Evolutionary conservation across 2,888 invertebrate genomes (phyloP).

Genomic region (Pogonocherus hispidulus): DNA sequence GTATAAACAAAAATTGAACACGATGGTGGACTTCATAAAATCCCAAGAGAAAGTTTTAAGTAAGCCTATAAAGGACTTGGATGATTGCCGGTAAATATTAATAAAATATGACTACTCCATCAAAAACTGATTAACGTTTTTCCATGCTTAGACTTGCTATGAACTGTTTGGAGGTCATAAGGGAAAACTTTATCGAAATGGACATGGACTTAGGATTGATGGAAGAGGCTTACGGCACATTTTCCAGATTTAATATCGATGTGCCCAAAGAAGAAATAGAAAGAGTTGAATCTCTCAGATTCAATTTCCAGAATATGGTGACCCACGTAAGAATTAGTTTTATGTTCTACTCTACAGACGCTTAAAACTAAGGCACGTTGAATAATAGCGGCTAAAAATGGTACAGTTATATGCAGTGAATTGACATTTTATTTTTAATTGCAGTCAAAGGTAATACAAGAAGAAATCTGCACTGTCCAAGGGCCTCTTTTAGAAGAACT

Average conservation of each 20-base stretch:
- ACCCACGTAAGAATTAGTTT: slow-evolving; percentile 73
- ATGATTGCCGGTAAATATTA: slow-evolving; percentile 73
- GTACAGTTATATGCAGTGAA: no score
- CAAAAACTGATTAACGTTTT: not conserved
- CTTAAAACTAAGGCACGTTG: no score
- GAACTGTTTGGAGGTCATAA: slow-evolving; percentile 81
- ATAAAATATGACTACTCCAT: not conserved
- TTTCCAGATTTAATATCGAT: slow-evolving; percentile 76
- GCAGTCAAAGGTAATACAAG: slow-evolving; percentile 79
- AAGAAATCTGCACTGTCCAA: slow-evolving; percentile 80
- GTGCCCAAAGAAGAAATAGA: slow-evolving; percentile 85
- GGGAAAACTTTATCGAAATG: slow-evolving; percentile 85
- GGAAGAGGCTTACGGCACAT: slow-evolving; percentile 84
- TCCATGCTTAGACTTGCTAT: slow-evolving; percentile 76
- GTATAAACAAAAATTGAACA: slow-evolving; percentile 79
- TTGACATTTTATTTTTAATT: no score
- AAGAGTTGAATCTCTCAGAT: slow-evolving; percentile 82
- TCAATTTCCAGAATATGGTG: slow-evolving; percentile 83
- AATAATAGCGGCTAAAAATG: no score
- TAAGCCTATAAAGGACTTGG: slow-evolving; percentile 82
- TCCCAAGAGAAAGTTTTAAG: slow-evolving; percentile 79
- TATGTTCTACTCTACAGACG: no score
- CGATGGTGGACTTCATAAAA: slow-evolving; percentile 82
- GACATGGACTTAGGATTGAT: slow-evolving; percentile 83
- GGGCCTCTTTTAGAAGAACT: slow-evolving; percentile 81